Conservation (phyloP, 2,113 vertebrate species). For the Sinosuthora webbiana region DNA sequence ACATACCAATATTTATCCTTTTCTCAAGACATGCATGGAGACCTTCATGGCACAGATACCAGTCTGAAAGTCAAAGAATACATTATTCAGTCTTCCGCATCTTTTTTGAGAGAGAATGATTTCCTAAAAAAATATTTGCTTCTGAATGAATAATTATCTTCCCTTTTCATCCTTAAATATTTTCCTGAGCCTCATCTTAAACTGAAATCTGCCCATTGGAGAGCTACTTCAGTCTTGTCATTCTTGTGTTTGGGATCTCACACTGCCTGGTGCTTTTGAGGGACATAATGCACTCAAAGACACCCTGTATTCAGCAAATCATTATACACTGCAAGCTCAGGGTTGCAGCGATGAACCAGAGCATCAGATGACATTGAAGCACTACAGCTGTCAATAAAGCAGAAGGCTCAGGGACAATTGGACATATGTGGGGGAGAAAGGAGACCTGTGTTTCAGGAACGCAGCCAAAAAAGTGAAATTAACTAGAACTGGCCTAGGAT, state of each 20-base stretch:
- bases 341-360: neutral
- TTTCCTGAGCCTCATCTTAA: neutral
- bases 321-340: neutral
- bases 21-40: neutral
- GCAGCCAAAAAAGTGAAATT: neutral
- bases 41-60: neutral
- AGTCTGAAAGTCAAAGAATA: neutral
- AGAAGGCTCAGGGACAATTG: neutral
- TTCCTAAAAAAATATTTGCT: neutral
- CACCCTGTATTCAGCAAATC: neutral
- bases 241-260: neutral
- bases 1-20: neutral
- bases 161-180: neutral
- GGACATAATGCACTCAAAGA: neutral
- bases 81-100: neutral
- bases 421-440: neutral
- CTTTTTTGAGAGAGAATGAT: neutral
- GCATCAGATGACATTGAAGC: neutral
- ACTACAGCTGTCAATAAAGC: constrained; percentile 1
- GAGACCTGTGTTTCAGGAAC: neutral
- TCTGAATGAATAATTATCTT: neutral
- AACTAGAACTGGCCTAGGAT: neutral
- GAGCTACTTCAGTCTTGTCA: neutral
- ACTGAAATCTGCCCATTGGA: neutral
- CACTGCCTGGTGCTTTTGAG: neutral